Evolutionary conservation across 2,888 invertebrate species (phyloP), one percentile per base, ranked within the genome.

Genomic region (Limnephilus rhombicus): DNA sequence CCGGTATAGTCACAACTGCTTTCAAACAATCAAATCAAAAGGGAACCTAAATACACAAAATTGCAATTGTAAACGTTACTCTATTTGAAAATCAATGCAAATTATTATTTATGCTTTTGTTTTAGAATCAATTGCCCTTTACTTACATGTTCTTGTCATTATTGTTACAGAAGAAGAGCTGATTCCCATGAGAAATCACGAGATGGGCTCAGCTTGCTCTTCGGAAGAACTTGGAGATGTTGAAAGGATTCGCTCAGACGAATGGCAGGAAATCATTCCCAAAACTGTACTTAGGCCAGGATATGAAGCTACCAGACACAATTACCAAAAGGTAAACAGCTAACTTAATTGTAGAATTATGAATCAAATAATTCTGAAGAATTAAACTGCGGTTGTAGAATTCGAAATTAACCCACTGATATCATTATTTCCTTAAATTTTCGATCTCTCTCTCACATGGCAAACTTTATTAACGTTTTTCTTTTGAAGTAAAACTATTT

Each of bases 221-320:
- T 94, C 95, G 91, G 95, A 95, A 92, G 96, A 96, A 92, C 94
- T 96, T 93, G 94, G 95, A 94, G 95, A 95, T 94, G 95, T 97
- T 90, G 95, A 95, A 85, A 94, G 94, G 92, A 94, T 97, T 87
- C 94, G 95, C 85, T 95, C 96, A 80, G 95, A 97, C 94, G 95
- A 95, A 94, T 97, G 97, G 97, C 95, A 96, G 92, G 96, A 96
- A 94, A 95, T 97, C 91, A 96, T 97, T 12, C 96, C 96, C 1
- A 95, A 96, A 94, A 96, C 96, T 13, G 94, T 95, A 49, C 95
- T 97, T 24, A 94, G 95, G 90, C 95, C 97, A 0, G 97, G 97
- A 18, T 96, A 96, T 94, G 95, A 96, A 91, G 96, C 96, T n/a
- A 97, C 96, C 0, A 96, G 97, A 93, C 96, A 96, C 94, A 97